Percentiles rank a stretch among this genome's conserved stretches.
Conservation (phyloP, 1,140 invertebrate genomes). For the Potamilus streckersoni region DNA sequence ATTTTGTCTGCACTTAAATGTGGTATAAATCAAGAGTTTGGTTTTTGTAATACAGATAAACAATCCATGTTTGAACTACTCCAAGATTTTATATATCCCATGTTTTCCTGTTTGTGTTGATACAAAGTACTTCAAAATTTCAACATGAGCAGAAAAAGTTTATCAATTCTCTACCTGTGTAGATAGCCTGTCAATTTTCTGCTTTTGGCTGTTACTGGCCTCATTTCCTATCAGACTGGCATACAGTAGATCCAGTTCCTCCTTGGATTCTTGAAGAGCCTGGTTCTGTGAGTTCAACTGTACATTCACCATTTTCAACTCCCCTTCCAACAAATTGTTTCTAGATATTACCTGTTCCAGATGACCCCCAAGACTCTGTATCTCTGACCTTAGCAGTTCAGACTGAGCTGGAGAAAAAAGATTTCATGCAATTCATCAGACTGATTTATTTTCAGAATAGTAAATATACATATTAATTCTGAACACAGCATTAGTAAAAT, state of each 20-base stretch:
- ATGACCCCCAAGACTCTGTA: conserved; percentile 42
- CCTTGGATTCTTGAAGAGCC: conserved; percentile 44
- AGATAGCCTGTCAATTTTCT: conserved; percentile 51
- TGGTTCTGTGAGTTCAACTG: conserved; percentile 57
- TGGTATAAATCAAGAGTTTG: too few relatives aligned
- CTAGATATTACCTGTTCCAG: conserved; percentile 78
- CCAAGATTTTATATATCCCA: too few relatives aligned
- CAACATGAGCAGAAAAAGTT: too few relatives aligned
- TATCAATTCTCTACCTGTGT: conserved; percentile 39
- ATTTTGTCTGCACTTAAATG: too few relatives aligned
- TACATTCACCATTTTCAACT: conserved; percentile 61
- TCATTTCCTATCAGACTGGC: conserved; percentile 26
- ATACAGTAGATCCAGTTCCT: conserved; percentile 41
- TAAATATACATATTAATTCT: too few relatives aligned
- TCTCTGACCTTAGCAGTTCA: conserved; percentile 28
- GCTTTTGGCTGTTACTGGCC: conserved; percentile 36
- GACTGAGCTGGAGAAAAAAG: conserved; percentile 30
- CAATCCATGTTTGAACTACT: too few relatives aligned
- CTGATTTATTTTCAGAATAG: too few relatives aligned
- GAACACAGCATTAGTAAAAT: too few relatives aligned
- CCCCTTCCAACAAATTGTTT: conserved; percentile 81
- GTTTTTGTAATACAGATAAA: too few relatives aligned
- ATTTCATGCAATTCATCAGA: too few relatives aligned
- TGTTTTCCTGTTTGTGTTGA: too few relatives aligned
- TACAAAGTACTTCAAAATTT: too few relatives aligned